Evolutionary conservation across 2,888 invertebrate genomes (phyloP), one percentile per base, ranked within the genome.

Genomic region (Epinotia bilunana): DNA sequence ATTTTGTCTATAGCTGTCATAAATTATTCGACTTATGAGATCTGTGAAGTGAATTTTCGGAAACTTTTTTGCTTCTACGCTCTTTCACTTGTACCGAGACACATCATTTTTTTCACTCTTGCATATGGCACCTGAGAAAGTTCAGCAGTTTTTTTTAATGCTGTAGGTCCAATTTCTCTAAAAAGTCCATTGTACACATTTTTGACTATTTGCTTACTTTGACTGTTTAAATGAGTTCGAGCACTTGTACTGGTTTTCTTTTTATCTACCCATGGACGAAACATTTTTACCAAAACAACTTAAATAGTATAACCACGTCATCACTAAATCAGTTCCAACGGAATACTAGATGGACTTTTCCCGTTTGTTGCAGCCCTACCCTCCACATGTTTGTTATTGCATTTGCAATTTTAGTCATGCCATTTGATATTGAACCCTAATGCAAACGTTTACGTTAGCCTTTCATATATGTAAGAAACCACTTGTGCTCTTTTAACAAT

Each of bases 151-250:
- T 63, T 63, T 46, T 46, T 63, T 63, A 55, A 55, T 55, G n/a
- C 55, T 55, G n/a, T n/a, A 13, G 63, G 63, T 63, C 63, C 63
- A 63, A 63, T 63, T 63, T 63, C 63, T 63, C 63, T 63, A 63
- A 63, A 63, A 63, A 63, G 63, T 63, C 63, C 46, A 2, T 63
- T 46, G 33, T 61, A 61, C 28, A 61, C 16, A 33, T 61, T 61
- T 61, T 61, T 61, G 33, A 60, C 28, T 28, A 60, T 60, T 28
- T 60, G 60, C 60, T 60, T 53, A 2, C 49, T 53, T 11, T 53
- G 9, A 11, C 49, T 53, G 16, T 53, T 53, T 53, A 53, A 23
- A 23, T 23, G 1, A 23, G 23, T 23, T 2, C 23, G 23, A 2
- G 2, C 23, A 23, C 23, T 1, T 2, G 23, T 23, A 23, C 2